Conservation (phyloP, 2,113 vertebrate genomes). For the Chaetura pelagica region DNA sequence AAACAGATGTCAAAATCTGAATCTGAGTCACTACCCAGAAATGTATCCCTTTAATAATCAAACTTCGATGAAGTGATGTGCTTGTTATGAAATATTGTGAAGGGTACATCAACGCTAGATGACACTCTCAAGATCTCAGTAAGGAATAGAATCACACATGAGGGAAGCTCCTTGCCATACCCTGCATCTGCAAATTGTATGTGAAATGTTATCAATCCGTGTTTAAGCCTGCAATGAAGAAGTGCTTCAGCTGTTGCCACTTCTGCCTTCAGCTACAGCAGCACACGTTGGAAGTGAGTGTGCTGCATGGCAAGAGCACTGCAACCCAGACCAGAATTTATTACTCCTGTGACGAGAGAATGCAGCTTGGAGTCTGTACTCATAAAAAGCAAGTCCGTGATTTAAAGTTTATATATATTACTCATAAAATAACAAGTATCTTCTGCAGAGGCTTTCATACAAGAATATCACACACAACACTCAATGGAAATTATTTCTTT, state of each 20-base stretch:
- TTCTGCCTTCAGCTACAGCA: not conserved
- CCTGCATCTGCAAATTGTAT: not conserved
- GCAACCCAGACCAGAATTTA: not conserved
- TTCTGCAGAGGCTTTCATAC: not conserved
- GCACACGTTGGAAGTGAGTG: not conserved
- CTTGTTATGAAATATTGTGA: not conserved
- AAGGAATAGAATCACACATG: not conserved
- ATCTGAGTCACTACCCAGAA: not conserved
- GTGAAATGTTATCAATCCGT: not conserved
- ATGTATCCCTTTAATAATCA: not conserved
- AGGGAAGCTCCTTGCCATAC: not conserved
- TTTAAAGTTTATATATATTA: conserved; percentile 22
- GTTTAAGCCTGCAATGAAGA: not conserved
- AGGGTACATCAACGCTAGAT: not conserved
- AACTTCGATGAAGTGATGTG: not conserved
- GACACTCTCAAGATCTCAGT: not conserved
- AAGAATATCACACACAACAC: not conserved
- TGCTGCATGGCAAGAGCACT: not conserved
- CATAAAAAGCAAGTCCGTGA: not conserved
- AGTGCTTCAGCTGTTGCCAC: not conserved
- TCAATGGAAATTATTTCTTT: not conserved
- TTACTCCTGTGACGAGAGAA: not conserved
- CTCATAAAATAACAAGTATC: conserved; percentile 19
- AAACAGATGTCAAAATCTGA: not conserved
- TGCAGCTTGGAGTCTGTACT: conserved; percentile 20